Base-by-base conservation (phyloP, 2,888 invertebrate genomes). In the Cephus sareptanus region DNA sequence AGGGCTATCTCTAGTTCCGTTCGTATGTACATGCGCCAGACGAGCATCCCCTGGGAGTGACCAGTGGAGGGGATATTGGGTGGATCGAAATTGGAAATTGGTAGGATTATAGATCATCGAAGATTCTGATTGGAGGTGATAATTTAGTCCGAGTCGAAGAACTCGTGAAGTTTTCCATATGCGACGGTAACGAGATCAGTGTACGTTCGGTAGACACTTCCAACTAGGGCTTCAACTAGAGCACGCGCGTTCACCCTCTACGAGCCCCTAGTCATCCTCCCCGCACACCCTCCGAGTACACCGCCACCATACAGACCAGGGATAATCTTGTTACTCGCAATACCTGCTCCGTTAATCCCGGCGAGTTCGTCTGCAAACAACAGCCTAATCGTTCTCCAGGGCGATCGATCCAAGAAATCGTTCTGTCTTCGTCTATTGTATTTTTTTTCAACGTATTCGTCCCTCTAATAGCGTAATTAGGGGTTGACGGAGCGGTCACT, bases 281-380 rank as follows among this genome's bases (percentile, higher is more conserved):
- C 79, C 81, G 76, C 56, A 80, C 78, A 40, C 73, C 79, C 75
- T 80, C 76, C 40, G 70, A 56, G n/a, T 69, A 12, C 77, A 74
- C 73, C 74, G 68, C 34, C 76, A 37, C 76, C 70, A 33, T 74
- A 75, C 77, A 37, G 31, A 56, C 76, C 79, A 78, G 81, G 85
- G 87, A 89, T 90, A 90, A 90, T 90, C 90, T 88, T 87, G 90
- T 90, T 90, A 88, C 83, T 82, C 79, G 83, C 87, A 88, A 89
- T 89, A 89, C 85, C 86, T 85, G 87, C 86, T 84, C 73, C 79
- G 77, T 79, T 82, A 82, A 81, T 80, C 82, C 76, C 73, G 75
- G 37, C 77, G 76, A 81, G 78, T 77, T 80, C 82, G 76, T 79
- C 80, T 80, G 77, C 75, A 75, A 77, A 78, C 79, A 77, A 33